A percentile compares a stretch with the other conserved stretches of the same genome.
These are phyloP conservation scores for Dendropsophus ebraccatus DNA, from an alignment of 2,113 vertebrate genomes.

Conservation along the genomic window DNA sequence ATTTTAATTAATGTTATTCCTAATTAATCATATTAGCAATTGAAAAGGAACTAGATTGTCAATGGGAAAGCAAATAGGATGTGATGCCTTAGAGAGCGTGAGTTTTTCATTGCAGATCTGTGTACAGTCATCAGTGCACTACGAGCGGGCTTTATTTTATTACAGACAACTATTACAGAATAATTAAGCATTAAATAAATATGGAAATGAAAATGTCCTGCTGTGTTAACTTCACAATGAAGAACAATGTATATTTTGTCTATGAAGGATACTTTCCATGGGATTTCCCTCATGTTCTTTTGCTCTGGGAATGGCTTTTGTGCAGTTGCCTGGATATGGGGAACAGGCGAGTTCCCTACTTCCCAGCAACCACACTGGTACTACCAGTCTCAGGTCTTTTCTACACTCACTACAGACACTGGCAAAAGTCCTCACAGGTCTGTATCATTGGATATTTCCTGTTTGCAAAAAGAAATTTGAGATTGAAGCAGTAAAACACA, in stretches of 20 bases:
- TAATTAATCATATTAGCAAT: constrained; percentile 77
- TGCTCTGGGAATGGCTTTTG: too few species aligned
- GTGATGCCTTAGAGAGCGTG: constrained; percentile 67
- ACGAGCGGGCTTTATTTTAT: constrained; percentile 59
- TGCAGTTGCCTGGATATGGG: too few species aligned
- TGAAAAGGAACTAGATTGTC: constrained; percentile 75
- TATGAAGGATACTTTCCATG: too few species aligned
- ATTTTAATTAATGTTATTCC: constrained; percentile 77
- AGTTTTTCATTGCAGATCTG: constrained; percentile 74
- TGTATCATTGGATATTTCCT: too few species aligned
- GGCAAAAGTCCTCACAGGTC: too few species aligned
- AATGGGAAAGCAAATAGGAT: constrained; percentile 70
- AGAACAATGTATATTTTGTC: neutral
- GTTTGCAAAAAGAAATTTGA: too few species aligned
- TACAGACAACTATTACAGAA: neutral
- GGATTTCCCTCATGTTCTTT: too few species aligned
- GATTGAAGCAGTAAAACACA: too few species aligned
- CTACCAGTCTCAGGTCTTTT: too few species aligned
- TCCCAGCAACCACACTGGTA: too few species aligned
- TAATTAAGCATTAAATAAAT: constrained; percentile 25
- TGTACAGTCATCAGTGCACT: constrained; percentile 68
- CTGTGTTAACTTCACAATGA: neutral
- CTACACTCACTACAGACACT: too few species aligned
- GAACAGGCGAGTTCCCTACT: too few species aligned
- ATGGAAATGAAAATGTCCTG: neutral